Percentiles rank a stretch among this genome's conserved stretches.
Conservation (phyloP, 2,797 vertebrate genomes). For the Smutsia temminckii region DNA sequence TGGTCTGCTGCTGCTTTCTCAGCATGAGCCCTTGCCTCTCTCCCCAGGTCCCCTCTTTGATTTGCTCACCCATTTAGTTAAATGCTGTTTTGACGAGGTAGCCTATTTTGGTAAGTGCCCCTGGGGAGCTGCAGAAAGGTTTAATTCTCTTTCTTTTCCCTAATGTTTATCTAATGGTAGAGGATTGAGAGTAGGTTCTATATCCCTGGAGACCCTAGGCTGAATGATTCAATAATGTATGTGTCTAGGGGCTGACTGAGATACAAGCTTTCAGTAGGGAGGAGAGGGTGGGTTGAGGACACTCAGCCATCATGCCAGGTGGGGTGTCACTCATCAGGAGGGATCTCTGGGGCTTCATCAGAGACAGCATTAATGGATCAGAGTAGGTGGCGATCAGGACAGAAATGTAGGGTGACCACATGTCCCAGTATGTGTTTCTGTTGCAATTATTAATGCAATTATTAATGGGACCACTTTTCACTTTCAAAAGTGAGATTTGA, state of each 20-base stretch:
- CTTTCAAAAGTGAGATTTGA: conserved; percentile 15
- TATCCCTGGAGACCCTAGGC: conserved; percentile 64
- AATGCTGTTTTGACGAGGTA: conserved; percentile 77
- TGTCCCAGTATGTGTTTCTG: background rate
- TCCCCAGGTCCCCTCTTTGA: conserved; percentile 55
- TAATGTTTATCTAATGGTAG: conserved; percentile 79
- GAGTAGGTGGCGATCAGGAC: background rate
- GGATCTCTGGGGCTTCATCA: background rate
- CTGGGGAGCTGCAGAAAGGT: conserved; percentile 70
- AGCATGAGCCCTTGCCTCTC: conserved; percentile 48
- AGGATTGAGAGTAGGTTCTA: conserved; percentile 71
- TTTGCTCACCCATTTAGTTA: conserved; percentile 78
- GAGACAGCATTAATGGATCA: background rate
- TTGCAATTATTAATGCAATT: background rate
- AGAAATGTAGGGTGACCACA: background rate
- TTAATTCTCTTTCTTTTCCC: conserved; percentile 74
- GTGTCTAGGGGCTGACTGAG: conserved; percentile 63
- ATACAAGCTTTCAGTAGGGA: conserved; percentile 32
- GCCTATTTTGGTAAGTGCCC: conserved; percentile 75
- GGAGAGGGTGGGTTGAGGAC: background rate
- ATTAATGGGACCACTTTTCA: background rate
- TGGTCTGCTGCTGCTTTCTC: conserved; percentile 47
- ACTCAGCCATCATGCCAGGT: background rate
- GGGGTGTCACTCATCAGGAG: background rate
- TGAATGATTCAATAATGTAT: conserved; percentile 76